Percentiles rank a stretch among this genome's conserved stretches.
These are phyloP conservation scores for Trachelus stipa DNA, from an alignment of 2,888 invertebrate species.

Conservation along the genomic window DNA sequence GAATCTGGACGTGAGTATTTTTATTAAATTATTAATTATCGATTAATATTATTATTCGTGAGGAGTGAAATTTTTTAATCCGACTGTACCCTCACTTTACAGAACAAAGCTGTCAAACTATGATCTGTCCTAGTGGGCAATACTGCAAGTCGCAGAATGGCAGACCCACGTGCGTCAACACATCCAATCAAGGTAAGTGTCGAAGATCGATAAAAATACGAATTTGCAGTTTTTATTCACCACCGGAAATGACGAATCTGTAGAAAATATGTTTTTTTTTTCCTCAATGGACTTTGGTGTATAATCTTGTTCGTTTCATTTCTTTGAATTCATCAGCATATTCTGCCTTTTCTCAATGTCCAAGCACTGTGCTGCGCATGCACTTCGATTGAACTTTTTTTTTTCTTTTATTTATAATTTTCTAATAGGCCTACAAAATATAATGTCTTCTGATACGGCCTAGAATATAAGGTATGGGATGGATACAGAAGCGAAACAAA, in stretches of 20 bases:
- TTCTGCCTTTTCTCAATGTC: not conserved
- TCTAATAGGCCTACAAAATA: not conserved
- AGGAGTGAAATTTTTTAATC: too few relatives aligned
- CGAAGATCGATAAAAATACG: slow-evolving; percentile 5
- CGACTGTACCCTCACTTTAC: not conserved
- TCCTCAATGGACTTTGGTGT: not conserved
- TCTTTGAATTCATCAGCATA: not conserved
- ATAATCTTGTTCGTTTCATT: not conserved
- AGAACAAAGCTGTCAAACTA: slow-evolving; percentile 50
- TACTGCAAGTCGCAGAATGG: slow-evolving; percentile 57
- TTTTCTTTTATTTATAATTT: not conserved
- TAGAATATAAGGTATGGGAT: slow-evolving; percentile 26
- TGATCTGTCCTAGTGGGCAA: slow-evolving; percentile 51
- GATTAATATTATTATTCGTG: too few relatives aligned
- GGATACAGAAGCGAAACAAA: slow-evolving; percentile 25
- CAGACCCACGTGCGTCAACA: slow-evolving; percentile 51
- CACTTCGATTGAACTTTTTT: not conserved
- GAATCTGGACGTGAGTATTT: slow-evolving; percentile 65
- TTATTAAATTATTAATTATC: not conserved
- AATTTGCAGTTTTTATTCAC: not conserved
- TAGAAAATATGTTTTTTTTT: not conserved
- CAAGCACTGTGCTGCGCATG: not conserved
- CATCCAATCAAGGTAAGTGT: slow-evolving; percentile 54
- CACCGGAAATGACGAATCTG: not conserved
- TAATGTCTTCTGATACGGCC: not conserved